Percentiles rank a stretch among this genome's conserved stretches.
Evolutionary conservation across 2,113 vertebrate genomes (phyloP).

Genomic region (Pelvicachromis taeniatus): DNA sequence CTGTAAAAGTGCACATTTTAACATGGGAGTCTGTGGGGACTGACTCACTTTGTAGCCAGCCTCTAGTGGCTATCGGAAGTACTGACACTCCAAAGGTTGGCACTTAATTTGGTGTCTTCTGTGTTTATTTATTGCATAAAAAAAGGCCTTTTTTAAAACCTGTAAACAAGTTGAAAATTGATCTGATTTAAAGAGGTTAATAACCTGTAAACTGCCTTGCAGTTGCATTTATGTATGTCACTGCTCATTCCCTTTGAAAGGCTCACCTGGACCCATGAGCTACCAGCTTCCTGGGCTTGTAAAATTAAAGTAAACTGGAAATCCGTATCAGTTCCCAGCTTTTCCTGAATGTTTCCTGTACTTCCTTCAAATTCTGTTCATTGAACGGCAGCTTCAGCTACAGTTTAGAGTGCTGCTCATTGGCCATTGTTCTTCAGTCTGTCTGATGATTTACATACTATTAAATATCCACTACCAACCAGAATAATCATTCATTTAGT

Average conservation of each 20-base stretch:
- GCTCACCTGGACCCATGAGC: background rate
- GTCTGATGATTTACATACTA: background rate
- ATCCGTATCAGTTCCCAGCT: background rate
- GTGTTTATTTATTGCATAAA: background rate
- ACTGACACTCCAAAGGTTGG: background rate
- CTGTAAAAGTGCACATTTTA: background rate
- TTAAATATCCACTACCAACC: background rate
- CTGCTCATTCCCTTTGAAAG: background rate
- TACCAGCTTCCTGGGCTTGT: background rate
- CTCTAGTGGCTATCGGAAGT: background rate
- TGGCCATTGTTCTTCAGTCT: background rate
- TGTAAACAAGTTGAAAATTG: background rate
- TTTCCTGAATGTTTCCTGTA: background rate
- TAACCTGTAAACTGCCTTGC: background rate
- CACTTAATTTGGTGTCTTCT: background rate
- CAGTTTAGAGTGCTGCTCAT: background rate
- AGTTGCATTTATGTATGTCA: background rate
- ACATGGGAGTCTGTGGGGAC: background rate
- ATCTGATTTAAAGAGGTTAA: background rate
- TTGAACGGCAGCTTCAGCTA: background rate
- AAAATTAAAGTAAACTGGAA: background rate
- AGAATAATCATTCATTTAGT: background rate
- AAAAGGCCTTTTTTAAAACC: accelerated
- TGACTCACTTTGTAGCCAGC: background rate
- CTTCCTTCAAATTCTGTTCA: background rate